Percentiles rank a stretch among this genome's conserved stretches.
These are phyloP conservation scores for Pogonocichla stellata DNA, from an alignment of 2,113 vertebrate genomes.

Conservation along the genomic window DNA sequence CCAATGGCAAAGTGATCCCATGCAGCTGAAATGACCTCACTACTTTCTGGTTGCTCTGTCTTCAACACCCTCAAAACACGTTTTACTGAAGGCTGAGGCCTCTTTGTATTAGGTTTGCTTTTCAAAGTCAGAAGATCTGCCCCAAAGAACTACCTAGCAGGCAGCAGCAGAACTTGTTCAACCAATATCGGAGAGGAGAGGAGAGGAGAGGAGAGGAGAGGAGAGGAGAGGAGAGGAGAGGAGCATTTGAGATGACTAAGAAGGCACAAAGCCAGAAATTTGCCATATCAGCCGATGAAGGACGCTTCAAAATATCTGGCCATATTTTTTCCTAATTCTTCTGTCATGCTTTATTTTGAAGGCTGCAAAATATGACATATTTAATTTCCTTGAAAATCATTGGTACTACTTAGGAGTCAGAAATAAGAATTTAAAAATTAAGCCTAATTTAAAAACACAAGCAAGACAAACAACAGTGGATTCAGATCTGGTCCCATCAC, in stretches of 20 bases:
- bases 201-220: no score
- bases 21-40: neutral
- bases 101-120: neutral
- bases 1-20: neutral
- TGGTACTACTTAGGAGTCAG: neutral
- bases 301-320: neutral
- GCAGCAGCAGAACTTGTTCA: neutral
- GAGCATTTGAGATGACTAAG: neutral
- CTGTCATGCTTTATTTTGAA: neutral
- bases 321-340: neutral
- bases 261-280: neutral
- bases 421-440: neutral
- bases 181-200: neutral
- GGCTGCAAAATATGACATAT: neutral
- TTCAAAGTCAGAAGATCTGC: neutral
- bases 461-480: neutral
- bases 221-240: no score
- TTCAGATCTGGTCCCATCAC: neutral
- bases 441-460: neutral
- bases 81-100: neutral
- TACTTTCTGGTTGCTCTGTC: neutral
- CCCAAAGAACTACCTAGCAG: neutral
- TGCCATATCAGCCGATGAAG: neutral
- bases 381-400: neutral
- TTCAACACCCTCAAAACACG: neutral